Percentiles rank a stretch among this genome's conserved stretches.
Conservation (phyloP, 2,113 vertebrate species). For the Apteryx mantelli region DNA sequence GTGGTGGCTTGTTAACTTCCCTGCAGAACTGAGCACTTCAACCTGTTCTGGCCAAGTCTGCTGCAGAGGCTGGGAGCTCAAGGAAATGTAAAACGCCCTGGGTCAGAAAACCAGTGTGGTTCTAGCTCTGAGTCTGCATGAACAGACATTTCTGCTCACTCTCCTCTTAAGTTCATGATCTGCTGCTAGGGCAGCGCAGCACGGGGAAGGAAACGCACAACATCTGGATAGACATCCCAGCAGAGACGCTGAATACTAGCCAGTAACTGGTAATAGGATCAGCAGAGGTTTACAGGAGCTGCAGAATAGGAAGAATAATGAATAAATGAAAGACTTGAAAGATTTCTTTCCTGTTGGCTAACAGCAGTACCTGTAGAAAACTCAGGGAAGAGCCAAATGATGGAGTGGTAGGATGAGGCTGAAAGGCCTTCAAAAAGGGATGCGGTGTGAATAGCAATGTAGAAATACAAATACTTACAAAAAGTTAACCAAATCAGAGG, state of each 20-base stretch:
- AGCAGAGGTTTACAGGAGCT: slow-evolving; percentile 5
- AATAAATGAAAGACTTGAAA: slow-evolving; percentile 43
- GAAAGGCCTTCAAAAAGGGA: slow-evolving; percentile 13
- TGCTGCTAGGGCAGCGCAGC: background rate
- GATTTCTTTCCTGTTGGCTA: slow-evolving; percentile 22
- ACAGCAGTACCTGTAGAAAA: slow-evolving; percentile 20
- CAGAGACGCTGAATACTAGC: slow-evolving; percentile 5
- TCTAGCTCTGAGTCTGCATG: background rate
- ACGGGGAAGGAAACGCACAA: background rate
- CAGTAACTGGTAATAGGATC: slow-evolving; percentile 7
- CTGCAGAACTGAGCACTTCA: background rate
- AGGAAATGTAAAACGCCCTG: background rate
- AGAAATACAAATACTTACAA: background rate
- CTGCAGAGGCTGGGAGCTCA: background rate
- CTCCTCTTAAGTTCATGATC: background rate
- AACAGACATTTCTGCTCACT: background rate
- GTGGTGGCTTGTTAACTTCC: background rate
- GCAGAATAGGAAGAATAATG: slow-evolving; percentile 27
- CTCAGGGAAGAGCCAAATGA: slow-evolving; percentile 22
- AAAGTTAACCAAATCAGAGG: background rate
- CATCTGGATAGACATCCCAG: background rate
- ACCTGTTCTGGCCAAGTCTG: background rate
- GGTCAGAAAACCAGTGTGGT: background rate
- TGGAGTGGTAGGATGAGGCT: background rate
- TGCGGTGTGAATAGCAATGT: background rate